phyloP scores from a whole-genome alignment of 2,888 invertebrate species.

The Watsonalla binaria region DNA sequence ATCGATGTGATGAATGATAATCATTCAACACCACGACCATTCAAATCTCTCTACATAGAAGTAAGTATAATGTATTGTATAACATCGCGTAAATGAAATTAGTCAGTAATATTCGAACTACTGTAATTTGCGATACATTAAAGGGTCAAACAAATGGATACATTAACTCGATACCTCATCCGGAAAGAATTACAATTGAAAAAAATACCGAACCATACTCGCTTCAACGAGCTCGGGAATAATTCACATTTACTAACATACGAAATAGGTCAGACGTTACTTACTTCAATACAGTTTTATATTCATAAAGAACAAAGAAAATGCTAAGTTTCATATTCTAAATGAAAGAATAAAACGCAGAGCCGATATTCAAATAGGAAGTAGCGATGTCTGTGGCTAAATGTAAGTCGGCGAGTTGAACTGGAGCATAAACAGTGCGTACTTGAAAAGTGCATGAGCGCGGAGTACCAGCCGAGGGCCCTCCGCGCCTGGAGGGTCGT shows the following conservation, averaged over 20 bases:
- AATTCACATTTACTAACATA: not conserved
- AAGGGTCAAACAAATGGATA: no score
- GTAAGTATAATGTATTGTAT: no score
- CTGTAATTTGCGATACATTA: no score
- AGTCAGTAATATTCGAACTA: no score
- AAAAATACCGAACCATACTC: not conserved
- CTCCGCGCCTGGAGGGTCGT: conserved; percentile 53
- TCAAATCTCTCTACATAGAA: no score
- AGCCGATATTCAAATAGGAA: conserved; percentile 36
- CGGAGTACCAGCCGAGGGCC: conserved; percentile 51
- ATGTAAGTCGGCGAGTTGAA: conserved; percentile 46
- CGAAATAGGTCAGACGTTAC: conserved; percentile 9
- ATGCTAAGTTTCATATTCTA: conserved; percentile 2
- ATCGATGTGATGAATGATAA: conserved; percentile 1
- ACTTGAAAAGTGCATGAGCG: conserved; percentile 69
- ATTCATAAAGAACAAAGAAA: not conserved
- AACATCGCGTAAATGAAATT: no score
- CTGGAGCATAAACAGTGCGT: conserved; percentile 68
- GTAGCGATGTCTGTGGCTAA: conserved; percentile 35
- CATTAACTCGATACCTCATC: no score
- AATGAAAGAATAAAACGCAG: conserved; percentile 10
- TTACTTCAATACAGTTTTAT: conserved; percentile 7
- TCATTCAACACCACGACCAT: no score
- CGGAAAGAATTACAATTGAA: no score
- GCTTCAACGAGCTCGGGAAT: not conserved